A percentile compares a stretch with the other conserved stretches of the same genome.
phyloP scores from a whole-genome alignment of 2,888 invertebrate genomes.

The Cistogaster globosa region DNA sequence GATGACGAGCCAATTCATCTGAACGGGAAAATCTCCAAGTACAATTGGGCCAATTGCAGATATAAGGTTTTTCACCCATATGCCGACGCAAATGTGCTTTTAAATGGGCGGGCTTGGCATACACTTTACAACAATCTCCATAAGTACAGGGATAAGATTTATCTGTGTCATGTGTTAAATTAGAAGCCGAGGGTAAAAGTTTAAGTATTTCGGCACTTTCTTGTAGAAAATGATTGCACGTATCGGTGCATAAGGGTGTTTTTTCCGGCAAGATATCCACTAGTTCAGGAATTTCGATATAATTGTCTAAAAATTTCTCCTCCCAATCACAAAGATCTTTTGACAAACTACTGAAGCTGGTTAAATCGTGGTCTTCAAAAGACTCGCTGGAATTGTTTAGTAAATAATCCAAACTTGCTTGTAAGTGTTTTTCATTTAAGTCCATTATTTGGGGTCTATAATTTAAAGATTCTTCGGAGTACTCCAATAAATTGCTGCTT shows the following conservation, averaged over 20 bases:
- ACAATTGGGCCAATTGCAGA: constrained; percentile 91
- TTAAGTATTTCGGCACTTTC: constrained; percentile 82
- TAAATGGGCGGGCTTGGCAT: constrained; percentile 94
- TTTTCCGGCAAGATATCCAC: constrained; percentile 83
- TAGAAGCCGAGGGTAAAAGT: constrained; percentile 65
- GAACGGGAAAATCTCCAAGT: constrained; percentile 97
- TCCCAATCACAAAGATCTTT: constrained; percentile 80
- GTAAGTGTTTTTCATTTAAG: constrained; percentile 70
- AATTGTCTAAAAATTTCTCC: constrained; percentile 80
- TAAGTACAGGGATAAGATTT: constrained; percentile 87
- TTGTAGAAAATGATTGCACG: constrained; percentile 84
- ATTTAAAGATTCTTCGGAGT: constrained; percentile 6
- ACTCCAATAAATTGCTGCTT: not conserved
- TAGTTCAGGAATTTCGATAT: constrained; percentile 80
- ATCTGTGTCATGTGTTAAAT: constrained; percentile 72
- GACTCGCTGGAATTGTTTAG: constrained; percentile 59
- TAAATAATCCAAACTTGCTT: constrained; percentile 72
- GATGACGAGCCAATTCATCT: constrained; percentile 95
- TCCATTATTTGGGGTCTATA: constrained; percentile 64
- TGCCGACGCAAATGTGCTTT: constrained; percentile 94
- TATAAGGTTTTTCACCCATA: constrained; percentile 90
- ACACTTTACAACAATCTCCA: constrained; percentile 89
- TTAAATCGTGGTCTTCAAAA: constrained; percentile 9
- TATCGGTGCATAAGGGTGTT: constrained; percentile 85
- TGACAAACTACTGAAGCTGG: constrained; percentile 27